A percentile compares a stretch with the other conserved stretches of the same genome.
Conservation (phyloP, 2,888 invertebrate genomes). For the Plebejus melissa region DNA sequence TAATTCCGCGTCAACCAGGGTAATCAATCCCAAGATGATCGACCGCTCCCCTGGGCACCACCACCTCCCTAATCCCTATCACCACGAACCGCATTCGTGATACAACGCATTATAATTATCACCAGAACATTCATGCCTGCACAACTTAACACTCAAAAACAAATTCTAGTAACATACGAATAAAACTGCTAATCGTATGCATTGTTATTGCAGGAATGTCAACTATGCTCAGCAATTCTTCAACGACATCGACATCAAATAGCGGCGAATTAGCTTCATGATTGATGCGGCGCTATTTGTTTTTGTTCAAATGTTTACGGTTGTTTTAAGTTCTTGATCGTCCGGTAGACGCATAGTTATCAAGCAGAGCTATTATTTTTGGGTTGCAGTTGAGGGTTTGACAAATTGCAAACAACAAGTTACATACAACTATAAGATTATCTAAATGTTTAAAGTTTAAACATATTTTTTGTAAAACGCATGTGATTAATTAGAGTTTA, state of each 20-base stretch:
- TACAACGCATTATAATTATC: constrained; percentile 22
- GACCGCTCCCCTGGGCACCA: constrained; percentile 6
- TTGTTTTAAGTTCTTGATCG: background rate
- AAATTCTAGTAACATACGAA: background rate
- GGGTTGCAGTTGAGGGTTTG: background rate
- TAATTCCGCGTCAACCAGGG: background rate
- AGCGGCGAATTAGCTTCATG: constrained; percentile 1
- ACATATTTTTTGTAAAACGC: no score
- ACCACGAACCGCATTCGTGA: constrained; percentile 29
- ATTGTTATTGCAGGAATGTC: constrained; percentile 12
- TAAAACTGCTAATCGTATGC: background rate
- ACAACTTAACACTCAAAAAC: background rate
- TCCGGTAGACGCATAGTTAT: no score
- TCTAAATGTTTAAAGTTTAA: no score
- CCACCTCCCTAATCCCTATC: background rate
- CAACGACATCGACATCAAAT: constrained; percentile 13
- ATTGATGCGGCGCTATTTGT: background rate
- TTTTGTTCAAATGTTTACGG: background rate
- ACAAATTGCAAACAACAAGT: no score
- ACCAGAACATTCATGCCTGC: background rate
- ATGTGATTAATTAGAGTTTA: background rate
- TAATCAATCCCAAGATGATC: background rate
- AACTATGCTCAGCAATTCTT: constrained; percentile 20
- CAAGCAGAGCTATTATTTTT: background rate
- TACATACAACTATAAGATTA: no score